Evolutionary conservation across 2,797 vertebrate species (phyloP).

Genomic region (Hydrocynus forskahlii): DNA sequence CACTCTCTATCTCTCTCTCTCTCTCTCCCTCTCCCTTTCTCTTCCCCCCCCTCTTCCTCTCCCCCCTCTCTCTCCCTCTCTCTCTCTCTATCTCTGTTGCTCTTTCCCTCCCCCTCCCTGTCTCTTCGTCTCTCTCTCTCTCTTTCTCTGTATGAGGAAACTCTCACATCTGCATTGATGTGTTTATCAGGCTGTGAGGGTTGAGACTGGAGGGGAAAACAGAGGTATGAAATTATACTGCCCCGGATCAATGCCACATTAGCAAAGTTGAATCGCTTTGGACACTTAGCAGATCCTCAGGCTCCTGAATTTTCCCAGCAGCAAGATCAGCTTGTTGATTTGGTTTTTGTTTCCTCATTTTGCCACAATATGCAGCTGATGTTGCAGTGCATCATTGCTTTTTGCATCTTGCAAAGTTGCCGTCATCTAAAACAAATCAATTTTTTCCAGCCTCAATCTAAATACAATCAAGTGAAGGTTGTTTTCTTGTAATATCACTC

Average conservation of each 20-base stretch:
- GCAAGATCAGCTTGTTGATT: neutral
- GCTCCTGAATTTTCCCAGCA: constrained; percentile 1
- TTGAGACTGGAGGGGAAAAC: neutral
- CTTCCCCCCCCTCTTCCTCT: neutral
- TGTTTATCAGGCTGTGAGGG: constrained; percentile 1
- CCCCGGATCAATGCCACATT: constrained; percentile 17
- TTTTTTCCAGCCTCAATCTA: neutral
- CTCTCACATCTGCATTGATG: constrained; percentile 14
- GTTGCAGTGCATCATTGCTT: neutral
- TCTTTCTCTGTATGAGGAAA: neutral
- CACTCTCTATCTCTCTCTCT: neutral
- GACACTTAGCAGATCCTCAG: neutral
- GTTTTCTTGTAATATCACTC: neutral
- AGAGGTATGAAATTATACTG: constrained; percentile 24
- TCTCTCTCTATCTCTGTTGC: neutral
- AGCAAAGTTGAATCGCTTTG: neutral
- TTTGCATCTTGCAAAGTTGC: neutral
- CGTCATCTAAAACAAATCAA: neutral
- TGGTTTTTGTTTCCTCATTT: neutral
- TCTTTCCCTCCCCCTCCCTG: neutral
- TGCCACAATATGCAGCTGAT: neutral
- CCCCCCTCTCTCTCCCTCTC: neutral
- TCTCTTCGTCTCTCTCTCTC: neutral
- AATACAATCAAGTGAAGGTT: neutral
- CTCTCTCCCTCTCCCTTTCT: neutral